Evolutionary conservation across 1,140 invertebrate species (phyloP), one percentile per base, ranked within the genome.

Genomic region (Heliothis subflexa): DNA sequence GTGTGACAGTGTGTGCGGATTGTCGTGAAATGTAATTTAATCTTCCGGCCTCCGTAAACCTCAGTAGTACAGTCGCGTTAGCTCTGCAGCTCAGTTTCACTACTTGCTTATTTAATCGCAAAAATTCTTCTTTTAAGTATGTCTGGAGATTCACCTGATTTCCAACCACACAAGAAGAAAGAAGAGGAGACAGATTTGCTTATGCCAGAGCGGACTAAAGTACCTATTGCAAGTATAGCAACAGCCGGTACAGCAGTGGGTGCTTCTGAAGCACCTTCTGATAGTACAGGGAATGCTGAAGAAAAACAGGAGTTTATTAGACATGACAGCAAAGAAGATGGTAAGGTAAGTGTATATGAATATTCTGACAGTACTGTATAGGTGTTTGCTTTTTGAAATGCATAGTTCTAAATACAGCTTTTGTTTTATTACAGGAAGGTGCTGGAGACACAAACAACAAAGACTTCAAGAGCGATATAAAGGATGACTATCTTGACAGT

Each of bases 91-190:
- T 75, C 14, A 50, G 59, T 64, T 62, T 75, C 28, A 47, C 50
- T 33, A 25, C 14, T 62, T 75, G 71, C 21, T 50, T 50, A 21
- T 14, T 45, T 78, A 78, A 78, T 40, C 10, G 25, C 55, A 59
- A 68, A 33, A 52, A 78, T 70, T 75, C 61, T 83, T 77, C 75
- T 57, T 62, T 83, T 54, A 79, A 93, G 91, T 64, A 93, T 93
- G 89, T 90, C 91, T 78, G 91, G 88, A 49, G 89, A 91, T 78
- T 91, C 89, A 14, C 68, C 85, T 74, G 83, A 88, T 71, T 81
- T 86, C 40, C 79, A 86, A 73, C 78, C 78, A 21, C 80, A 85
- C 52, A 89, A 85, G 78, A 92, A 89, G 68, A 91, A 89, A 70
- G 90, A 92, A 62, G 91, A 92, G 50, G 88, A 88, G 21, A 68